Base-by-base conservation (phyloP, 2,113 vertebrate species). In the Meleagris gallopavo region DNA sequence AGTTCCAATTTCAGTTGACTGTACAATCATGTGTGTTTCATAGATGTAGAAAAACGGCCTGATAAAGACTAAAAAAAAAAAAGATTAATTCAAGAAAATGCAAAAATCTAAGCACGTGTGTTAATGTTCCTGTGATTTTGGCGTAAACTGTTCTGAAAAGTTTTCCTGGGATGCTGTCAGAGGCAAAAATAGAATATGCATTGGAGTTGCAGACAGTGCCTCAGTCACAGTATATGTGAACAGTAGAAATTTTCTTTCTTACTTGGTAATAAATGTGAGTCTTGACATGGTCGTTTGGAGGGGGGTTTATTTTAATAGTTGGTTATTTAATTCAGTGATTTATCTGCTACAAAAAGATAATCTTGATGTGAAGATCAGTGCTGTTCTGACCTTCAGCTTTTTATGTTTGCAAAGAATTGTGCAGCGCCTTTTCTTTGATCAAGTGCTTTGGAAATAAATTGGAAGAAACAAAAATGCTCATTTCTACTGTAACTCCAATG, bases 121-220 rank as follows among this genome's bases (percentile, higher is more conserved):
- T 61, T 54, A 84, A 24, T 40, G 6, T 86, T 91, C 22, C 13
- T 64, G 48, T 62, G 57, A 88, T 78, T 95, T 93, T 94, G 91
- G 41, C 73, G 46, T 43, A 29, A 83, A 41, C 24, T n/a, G 1
- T 40, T 74, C 21, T 14, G 32, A 61, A 65, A 70, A 58, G 52
- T 94, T 77, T 94, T 73, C 84, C n/a, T 84, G 86, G 54, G 70
- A 48, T 21, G 30, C 57, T 57, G 69, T 88, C 43, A 83, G 40
- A 90, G 25, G 24, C 73, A 46, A 91, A 93, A 96, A 81, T n/a
- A 88, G 52, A 88, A 69, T 12, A 52, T 3, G 36, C 13, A 3
- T 75, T 48, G 45, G 65, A 58, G 40, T 58, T 93, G 72, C 73
- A 94, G 88, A 83, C 76, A 45, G 58, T 81, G 55, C 85, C 65